A percentile compares a stretch with the other conserved stretches of the same genome.
Evolutionary conservation across 2,888 invertebrate genomes (phyloP).

Genomic region (Erebia ligea): DNA sequence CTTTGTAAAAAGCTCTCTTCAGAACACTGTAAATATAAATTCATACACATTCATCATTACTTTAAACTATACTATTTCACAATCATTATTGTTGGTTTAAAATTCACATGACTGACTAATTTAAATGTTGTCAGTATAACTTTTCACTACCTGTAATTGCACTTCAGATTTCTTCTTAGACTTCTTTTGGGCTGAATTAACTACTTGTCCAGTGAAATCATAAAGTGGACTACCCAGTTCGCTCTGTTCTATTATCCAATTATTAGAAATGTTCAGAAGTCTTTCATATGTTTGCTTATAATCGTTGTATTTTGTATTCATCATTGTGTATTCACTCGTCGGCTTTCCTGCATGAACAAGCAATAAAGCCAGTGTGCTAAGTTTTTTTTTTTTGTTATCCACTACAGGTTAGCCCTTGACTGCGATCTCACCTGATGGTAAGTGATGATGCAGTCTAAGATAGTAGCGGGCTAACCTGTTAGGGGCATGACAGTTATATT

Average conservation of each 20-base stretch:
- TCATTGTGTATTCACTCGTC: constrained; percentile 58
- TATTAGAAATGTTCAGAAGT: constrained; percentile 68
- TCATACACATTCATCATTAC: no score
- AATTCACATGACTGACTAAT: not conserved
- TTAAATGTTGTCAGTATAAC: not conserved
- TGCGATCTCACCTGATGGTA: no score
- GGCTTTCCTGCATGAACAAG: constrained; percentile 55
- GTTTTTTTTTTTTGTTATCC: no score
- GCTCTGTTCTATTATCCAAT: constrained; percentile 67
- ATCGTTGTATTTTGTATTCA: constrained; percentile 67
- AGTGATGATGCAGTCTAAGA: no score
- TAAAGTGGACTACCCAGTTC: constrained; percentile 64
- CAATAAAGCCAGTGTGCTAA: constrained; percentile 3
- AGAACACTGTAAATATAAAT: constrained; percentile 53
- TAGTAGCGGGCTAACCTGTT: no score
- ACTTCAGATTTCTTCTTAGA: constrained; percentile 69
- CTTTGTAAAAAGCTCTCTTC: constrained; percentile 56
- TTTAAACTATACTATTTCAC: no score
- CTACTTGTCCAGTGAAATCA: constrained; percentile 62
- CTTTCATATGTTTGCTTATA: constrained; percentile 68
- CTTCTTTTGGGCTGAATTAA: constrained; percentile 64
- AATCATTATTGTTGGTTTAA: not conserved
- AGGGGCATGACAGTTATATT: no score
- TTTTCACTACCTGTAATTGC: constrained; percentile 54
- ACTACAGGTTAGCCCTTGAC: no score